Base-by-base conservation (phyloP, 2,113 vertebrate genomes). In the Pogonocichla stellata region DNA sequence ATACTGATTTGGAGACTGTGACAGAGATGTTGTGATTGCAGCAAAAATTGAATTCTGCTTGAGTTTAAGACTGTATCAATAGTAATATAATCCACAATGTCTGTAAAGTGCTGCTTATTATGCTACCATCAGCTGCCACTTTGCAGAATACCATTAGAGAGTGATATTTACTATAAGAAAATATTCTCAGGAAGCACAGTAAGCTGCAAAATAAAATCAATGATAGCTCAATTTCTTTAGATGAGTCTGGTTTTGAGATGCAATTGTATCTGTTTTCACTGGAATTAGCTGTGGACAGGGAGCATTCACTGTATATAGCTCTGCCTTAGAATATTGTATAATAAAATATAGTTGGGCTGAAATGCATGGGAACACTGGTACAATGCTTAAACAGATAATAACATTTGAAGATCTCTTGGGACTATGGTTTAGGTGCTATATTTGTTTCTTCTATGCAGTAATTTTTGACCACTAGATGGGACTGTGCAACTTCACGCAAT, bases 381-480 rank as follows among this genome's bases (percentile, higher is more conserved):
- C 34, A 48, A 14, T 77, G 43, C 66, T 93, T 80, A 61, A 86
- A 31, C 6, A n/a, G 26, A 19, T 92, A 54, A 87, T 40, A 81
- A 64, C 14, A 61, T 86, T 72, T 85, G 20, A 23, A 67, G 56
- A 84, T 72, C 50, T 51, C 12, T 22, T 66, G 42, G 18, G 70
- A 72, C 10, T 85, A 2, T 34, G 29, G 24, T 24, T 75, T 62
- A 69, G 31, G 8, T 58, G 33, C 36, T 74, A 24, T 57, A 25
- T 87, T 62, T 86, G 9, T 64, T 73, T 69, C 26, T 67, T 70
- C 50, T 14, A 2, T 42, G 33, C 4, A 47, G 71, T 61, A 43
- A 54, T 83, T 81, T 78, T 75, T 96, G 60, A 85, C 97, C 98
- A 95, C 98, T 98, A 98, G 97, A 92, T 98, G 98, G 97, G 47